Evolutionary conservation across 2,113 vertebrate species (phyloP).

Genomic region (Takifugu bimaculatus): DNA sequence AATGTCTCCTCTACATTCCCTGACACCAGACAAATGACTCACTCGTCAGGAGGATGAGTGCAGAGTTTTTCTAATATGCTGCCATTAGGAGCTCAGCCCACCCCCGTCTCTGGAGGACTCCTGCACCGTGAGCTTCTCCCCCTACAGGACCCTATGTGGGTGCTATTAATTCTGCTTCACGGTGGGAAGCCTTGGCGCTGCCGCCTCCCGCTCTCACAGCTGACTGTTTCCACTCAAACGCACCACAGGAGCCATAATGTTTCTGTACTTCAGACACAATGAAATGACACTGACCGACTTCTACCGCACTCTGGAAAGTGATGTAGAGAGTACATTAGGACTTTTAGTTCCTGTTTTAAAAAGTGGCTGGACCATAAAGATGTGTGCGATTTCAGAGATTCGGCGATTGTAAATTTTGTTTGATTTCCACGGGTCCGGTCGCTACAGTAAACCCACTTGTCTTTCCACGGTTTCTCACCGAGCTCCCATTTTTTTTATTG

Average conservation of each 20-base stretch:
- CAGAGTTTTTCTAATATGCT: conserved; percentile 15
- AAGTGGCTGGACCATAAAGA: too few relatives aligned
- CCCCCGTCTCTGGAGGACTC: conserved; percentile 22
- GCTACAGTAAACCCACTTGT: too few relatives aligned
- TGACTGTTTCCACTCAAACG: neutral
- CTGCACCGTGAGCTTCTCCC: conserved; percentile 16
- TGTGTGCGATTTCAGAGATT: too few relatives aligned
- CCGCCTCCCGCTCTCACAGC: conserved; percentile 21
- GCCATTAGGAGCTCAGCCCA: conserved; percentile 33
- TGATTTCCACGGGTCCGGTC: too few relatives aligned
- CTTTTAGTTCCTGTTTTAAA: too few relatives aligned
- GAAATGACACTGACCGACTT: neutral
- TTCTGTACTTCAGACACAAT: neutral
- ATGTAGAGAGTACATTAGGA: too few relatives aligned
- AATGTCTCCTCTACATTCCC: neutral
- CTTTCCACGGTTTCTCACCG: too few relatives aligned
- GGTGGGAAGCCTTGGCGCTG: conserved; percentile 14
- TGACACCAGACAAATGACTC: conserved; percentile 32
- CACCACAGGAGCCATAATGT: neutral
- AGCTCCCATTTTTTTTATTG: too few relatives aligned
- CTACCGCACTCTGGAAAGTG: too few relatives aligned
- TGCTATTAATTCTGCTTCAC: conserved; percentile 14
- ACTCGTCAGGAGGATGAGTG: conserved; percentile 11
- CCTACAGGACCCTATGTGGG: conserved; percentile 21
- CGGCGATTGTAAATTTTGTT: too few relatives aligned